Conservation (phyloP, 2,888 invertebrate species). For the Druceiella hillmani region DNA sequence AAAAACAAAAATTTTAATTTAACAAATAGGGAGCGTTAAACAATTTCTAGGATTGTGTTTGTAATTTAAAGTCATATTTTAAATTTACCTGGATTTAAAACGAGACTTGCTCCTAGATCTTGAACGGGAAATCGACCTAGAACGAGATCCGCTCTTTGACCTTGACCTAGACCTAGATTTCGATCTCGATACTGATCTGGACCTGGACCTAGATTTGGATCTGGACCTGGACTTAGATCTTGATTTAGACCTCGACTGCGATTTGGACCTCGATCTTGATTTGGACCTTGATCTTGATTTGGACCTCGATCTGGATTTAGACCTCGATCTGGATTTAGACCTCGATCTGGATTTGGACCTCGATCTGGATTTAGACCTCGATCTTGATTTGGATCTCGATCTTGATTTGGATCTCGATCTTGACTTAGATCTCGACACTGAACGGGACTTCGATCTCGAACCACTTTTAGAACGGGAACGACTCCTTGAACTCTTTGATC, state of each 20-base stretch:
- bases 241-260: slow-evolving; percentile 29
- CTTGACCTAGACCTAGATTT: slow-evolving; percentile 30
- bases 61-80: slow-evolving; percentile 11
- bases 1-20: too few relatives aligned
- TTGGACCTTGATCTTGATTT: slow-evolving; percentile 29
- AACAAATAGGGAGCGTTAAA: too few relatives aligned
- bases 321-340: slow-evolving; percentile 37
- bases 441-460: slow-evolving; percentile 18
- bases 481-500: slow-evolving; percentile 23
- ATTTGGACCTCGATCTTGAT: slow-evolving; percentile 32
- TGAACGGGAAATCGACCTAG: slow-evolving; percentile 35
- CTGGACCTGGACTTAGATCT: slow-evolving; percentile 33
- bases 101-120: slow-evolving; percentile 33
- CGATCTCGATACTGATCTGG: slow-evolving; percentile 32
- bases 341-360: slow-evolving; percentile 24
- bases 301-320: slow-evolving; percentile 33
- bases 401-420: slow-evolving; percentile 8
- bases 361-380: slow-evolving; percentile 18
- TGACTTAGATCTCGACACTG: slow-evolving; percentile 28
- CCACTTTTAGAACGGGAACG: slow-evolving; percentile 26
- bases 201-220: slow-evolving; percentile 38
- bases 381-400: slow-evolving; percentile 8
- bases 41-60: background rate
- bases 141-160: slow-evolving; percentile 36
- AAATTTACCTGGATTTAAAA: slow-evolving; percentile 30